Percentiles rank a stretch among this genome's conserved stretches.
These are phyloP conservation scores for Ariolimax columbianus DNA, from an alignment of 2,888 invertebrate species.

Conservation along the genomic window DNA sequence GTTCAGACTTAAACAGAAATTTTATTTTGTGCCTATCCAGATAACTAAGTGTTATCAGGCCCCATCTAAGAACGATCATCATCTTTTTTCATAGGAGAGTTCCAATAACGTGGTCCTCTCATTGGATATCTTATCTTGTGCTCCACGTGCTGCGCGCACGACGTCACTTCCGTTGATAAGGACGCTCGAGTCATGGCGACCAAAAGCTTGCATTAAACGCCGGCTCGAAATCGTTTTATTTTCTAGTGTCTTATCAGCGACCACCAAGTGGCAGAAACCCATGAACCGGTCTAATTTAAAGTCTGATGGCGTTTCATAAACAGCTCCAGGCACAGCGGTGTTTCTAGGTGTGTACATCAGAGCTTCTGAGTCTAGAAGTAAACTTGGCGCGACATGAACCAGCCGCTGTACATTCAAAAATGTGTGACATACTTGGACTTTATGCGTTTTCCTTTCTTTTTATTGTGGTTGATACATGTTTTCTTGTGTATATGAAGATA, in stretches of 20 bases:
- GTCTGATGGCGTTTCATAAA: slow-evolving; percentile 37
- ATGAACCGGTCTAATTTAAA: slow-evolving; percentile 40
- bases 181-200: slow-evolving; percentile 46
- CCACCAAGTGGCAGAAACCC: slow-evolving; percentile 35
- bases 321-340: slow-evolving; percentile 32
- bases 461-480: no score
- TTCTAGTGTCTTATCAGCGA: slow-evolving; percentile 33
- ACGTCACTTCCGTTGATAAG: slow-evolving; percentile 53
- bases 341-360: slow-evolving; percentile 19
- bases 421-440: not conserved
- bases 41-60: slow-evolving; percentile 34
- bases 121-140: slow-evolving; percentile 48
- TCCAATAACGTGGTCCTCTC: slow-evolving; percentile 32
- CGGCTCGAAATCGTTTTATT: slow-evolving; percentile 44
- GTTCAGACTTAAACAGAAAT: slow-evolving; percentile 36
- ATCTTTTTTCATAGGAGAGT: slow-evolving; percentile 43
- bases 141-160: slow-evolving; percentile 49
- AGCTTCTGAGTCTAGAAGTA: not conserved
- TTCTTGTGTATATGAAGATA: no score
- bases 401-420: not conserved
- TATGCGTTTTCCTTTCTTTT: no score
- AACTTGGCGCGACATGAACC: slow-evolving; percentile 9
- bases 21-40: slow-evolving; percentile 43
- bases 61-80: slow-evolving; percentile 46
- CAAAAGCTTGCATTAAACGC: slow-evolving; percentile 36